Evolutionary conservation across 2,113 vertebrate genomes (phyloP).

Genomic region (Tenrec ecaudatus): DNA sequence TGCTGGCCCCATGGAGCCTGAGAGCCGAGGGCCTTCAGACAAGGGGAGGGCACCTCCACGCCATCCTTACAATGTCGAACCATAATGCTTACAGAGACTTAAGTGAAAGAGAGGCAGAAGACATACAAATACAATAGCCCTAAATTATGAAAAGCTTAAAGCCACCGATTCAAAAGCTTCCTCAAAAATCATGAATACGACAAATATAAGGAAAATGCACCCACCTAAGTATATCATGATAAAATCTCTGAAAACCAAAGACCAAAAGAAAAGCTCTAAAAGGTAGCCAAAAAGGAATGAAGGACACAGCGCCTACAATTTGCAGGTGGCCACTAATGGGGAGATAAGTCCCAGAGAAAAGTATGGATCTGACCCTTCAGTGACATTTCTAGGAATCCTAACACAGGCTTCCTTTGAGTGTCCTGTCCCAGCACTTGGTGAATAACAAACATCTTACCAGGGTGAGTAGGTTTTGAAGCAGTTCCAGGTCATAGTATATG

Average conservation of each 20-base stretch:
- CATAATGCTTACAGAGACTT: no score
- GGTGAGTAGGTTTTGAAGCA: neutral
- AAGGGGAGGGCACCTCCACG: no score
- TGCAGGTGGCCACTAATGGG: neutral
- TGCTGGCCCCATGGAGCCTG: no score
- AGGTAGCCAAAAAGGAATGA: neutral
- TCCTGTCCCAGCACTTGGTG: neutral
- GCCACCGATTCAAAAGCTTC: neutral
- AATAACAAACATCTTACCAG: neutral
- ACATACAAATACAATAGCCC: neutral
- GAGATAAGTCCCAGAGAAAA: neutral
- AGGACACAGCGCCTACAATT: neutral
- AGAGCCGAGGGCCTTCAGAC: no score
- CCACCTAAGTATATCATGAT: neutral
- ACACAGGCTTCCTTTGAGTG: neutral
- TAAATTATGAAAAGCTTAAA: conserved; percentile 29
- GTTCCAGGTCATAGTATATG: neutral
- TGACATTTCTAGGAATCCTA: neutral
- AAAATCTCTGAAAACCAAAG: conserved; percentile 40
- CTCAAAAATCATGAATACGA: neutral
- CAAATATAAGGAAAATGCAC: conserved; percentile 17
- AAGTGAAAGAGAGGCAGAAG: neutral
- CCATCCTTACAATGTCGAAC: no score
- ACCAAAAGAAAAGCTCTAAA: neutral
- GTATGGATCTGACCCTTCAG: neutral